These are phyloP conservation scores for Sipha maydis DNA, from an alignment of 2,888 invertebrate genomes.

Conservation along the genomic window DNA sequence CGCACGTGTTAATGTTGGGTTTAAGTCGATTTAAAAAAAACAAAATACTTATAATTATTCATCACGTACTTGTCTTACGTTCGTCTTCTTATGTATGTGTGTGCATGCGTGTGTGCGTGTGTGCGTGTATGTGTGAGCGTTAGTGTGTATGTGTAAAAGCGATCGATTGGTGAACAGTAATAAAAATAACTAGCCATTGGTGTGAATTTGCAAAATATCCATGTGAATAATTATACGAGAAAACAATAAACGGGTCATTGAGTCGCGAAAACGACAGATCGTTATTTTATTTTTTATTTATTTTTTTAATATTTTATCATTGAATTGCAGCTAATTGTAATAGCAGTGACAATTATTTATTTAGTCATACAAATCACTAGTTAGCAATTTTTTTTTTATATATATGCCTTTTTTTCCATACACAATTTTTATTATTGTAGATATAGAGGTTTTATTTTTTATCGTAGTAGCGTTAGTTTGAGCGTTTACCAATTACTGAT, in stretches of 20 bases:
- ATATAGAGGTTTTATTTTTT: conserved; percentile 6
- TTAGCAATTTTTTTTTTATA: conserved; percentile 17
- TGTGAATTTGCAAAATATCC: background rate
- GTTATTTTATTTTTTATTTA: background rate
- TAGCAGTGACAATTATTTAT: conserved; percentile 14
- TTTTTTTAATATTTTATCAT: no score
- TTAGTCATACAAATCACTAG: conserved; percentile 19
- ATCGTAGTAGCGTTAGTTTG: background rate
- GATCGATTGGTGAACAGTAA: background rate
- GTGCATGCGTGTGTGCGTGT: no score
- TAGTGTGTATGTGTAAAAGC: background rate
- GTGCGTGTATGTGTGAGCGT: background rate
- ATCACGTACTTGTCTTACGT: no score
- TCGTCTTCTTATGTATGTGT: no score
- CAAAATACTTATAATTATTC: no score
- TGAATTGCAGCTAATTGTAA: conserved; percentile 20
- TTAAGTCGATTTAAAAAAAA: no score
- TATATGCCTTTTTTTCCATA: no score
- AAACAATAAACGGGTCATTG: background rate
- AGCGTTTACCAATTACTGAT: background rate
- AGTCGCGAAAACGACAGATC: conserved; percentile 1
- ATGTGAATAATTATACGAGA: background rate
- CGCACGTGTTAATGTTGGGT: no score
- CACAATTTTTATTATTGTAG: conserved; percentile 12
- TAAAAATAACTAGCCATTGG: background rate